Conservation (phyloP, 2,113 vertebrate species). For the Pycnonotus jocosus region DNA sequence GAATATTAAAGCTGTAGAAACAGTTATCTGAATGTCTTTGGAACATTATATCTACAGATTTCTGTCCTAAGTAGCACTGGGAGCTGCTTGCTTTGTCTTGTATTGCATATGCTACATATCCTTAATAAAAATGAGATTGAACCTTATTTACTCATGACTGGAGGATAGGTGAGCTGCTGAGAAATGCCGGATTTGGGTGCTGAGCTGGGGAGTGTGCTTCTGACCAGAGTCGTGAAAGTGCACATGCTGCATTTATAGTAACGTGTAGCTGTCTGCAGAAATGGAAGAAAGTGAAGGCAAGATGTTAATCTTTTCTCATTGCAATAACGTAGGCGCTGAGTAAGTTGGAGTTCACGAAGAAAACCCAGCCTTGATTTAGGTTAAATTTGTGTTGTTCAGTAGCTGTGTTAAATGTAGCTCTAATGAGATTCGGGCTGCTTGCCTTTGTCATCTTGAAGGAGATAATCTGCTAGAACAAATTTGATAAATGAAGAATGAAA, state of each 20-base stretch:
- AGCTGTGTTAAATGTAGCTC: background rate
- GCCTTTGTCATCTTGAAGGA: background rate
- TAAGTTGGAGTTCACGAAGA: background rate
- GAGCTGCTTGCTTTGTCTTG: background rate
- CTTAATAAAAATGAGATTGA: background rate
- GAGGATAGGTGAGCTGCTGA: background rate
- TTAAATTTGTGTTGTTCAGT: background rate
- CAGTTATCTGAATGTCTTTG: background rate
- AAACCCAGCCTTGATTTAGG: background rate
- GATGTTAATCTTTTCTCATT: background rate
- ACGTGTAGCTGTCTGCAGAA: background rate
- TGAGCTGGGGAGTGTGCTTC: background rate
- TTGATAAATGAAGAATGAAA: background rate
- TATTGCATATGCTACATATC: background rate
- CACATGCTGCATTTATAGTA: background rate
- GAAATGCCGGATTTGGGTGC: background rate
- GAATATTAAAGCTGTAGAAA: background rate
- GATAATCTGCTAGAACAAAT: background rate
- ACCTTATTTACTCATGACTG: background rate
- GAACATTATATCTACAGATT: background rate
- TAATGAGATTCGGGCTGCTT: background rate
- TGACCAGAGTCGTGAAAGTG: background rate
- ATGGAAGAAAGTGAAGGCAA: background rate
- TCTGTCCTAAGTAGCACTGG: background rate
- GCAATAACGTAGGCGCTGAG: background rate